Base-by-base conservation (phyloP, 2,888 invertebrate species). In the Lysandra bellargus region DNA sequence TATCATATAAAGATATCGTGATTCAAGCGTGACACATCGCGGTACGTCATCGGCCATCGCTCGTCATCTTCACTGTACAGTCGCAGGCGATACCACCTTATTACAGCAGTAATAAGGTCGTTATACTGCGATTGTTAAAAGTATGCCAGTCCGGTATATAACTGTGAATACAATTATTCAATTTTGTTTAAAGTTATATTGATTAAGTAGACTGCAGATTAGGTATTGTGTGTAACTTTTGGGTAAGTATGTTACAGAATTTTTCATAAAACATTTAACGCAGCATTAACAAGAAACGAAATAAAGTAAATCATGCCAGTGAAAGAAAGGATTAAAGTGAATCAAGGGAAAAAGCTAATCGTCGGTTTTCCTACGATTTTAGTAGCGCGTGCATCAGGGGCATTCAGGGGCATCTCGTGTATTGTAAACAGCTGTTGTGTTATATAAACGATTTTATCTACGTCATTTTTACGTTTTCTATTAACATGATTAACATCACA, bases 1-100 rank as follows among this genome's bases (percentile, higher is more conserved):
- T 64, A 64, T 64, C 69, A 17, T 69, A 33, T 69, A 69, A 69
- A 17, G 17, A 69, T 69, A 37, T 69, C 69, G 69, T 69, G 37
- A 33, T 69, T 64, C 64, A 30, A 64, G 69, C 33, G 69, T 64
- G 64, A 64, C 30, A 64, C 64, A 64, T 69, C 14, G 33, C 33
- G 14, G 69, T 69, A 69, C 69, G 69, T 69, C 69, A 69, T 23
- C 17, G 33, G 69, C 37, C 69, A 69, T 23, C 17, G 33, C 33
- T 23, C 69, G 69, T 33, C 14, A 33, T 37, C 23, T 23, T 0
- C 69, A 33, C 5, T 69, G 69, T 14, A 69, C 33, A 69, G 69
- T 69, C 69, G 69, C 33, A 5, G 33, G 33, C 30, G 33, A 69
- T 14, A 12, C 33, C 33, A 37, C 14, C 69, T 37, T 69, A 69